A percentile compares a stretch with the other conserved stretches of the same genome.
phyloP scores from a whole-genome alignment of 2,888 invertebrate species.

The Trissonchulus latispiculum region DNA sequence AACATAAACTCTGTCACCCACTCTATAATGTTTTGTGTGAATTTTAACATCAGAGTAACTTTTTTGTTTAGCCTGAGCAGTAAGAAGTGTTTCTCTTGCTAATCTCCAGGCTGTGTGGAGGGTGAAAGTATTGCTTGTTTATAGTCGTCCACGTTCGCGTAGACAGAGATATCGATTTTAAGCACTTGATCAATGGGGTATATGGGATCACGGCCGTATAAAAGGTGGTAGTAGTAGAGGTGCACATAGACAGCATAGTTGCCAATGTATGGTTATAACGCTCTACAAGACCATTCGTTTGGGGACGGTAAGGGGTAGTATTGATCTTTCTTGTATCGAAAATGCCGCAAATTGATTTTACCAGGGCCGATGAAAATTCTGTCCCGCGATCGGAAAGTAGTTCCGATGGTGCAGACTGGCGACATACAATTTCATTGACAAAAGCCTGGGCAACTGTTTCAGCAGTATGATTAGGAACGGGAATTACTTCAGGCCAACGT shows the following conservation, averaged over 20 bases:
- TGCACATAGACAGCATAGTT: background rate
- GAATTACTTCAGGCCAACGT: background rate
- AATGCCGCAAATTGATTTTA: background rate
- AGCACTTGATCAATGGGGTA: background rate
- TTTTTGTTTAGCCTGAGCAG: background rate
- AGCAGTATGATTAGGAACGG: background rate
- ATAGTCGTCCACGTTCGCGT: background rate
- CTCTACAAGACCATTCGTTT: background rate
- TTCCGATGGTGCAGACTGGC: background rate
- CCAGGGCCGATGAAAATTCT: background rate
- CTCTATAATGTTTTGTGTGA: no score
- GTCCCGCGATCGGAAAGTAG: background rate
- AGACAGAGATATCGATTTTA: background rate
- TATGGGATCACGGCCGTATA: background rate
- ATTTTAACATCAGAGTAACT: no score
- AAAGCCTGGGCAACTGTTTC: background rate
- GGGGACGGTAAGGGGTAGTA: background rate
- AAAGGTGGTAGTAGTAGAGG: background rate
- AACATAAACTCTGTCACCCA: background rate
- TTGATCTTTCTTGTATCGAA: background rate
- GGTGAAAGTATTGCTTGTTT: background rate
- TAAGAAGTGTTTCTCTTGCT: background rate
- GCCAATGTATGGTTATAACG: background rate
- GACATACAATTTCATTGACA: background rate
- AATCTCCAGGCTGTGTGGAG: background rate